Evolutionary conservation across 2,113 vertebrate species (phyloP).

Genomic region (Atherinomorus stipes): DNA sequence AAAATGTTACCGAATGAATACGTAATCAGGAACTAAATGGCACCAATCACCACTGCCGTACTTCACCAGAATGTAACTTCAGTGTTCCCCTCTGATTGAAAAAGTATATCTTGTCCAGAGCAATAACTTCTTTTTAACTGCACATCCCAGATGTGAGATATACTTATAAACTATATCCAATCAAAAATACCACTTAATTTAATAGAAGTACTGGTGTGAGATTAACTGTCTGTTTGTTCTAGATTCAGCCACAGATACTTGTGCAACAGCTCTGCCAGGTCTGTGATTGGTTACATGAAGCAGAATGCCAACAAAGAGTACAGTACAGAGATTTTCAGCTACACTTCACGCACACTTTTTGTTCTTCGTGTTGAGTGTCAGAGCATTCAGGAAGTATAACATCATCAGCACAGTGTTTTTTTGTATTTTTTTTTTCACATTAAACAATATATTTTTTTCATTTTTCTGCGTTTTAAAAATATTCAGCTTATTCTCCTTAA

Average conservation of each 20-base stretch:
- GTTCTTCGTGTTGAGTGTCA: constrained; percentile 72
- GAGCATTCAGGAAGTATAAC: constrained; percentile 78
- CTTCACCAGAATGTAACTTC: constrained; percentile 14
- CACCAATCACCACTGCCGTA: constrained; percentile 47
- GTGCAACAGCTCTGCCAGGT: constrained; percentile 27
- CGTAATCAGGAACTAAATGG: constrained; percentile 50
- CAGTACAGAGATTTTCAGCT: constrained; percentile 60
- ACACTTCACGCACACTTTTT: constrained; percentile 67
- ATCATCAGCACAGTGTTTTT: constrained; percentile 81
- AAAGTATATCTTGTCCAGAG: not conserved
- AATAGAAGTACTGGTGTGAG: constrained; percentile 1
- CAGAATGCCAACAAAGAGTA: constrained; percentile 58
- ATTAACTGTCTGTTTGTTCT: not conserved
- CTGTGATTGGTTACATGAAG: constrained; percentile 68
- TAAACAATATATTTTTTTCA: constrained; percentile 78
- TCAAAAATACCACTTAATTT: constrained; percentile 16
- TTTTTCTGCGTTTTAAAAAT: constrained; percentile 83
- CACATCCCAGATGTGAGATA: constrained; percentile 15
- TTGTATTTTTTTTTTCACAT: constrained; percentile 73
- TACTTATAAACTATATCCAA: constrained; percentile 1
- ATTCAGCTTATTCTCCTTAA: constrained; percentile 80
- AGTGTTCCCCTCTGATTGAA: not conserved
- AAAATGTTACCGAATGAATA: constrained; percentile 9
- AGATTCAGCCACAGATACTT: constrained; percentile 25
- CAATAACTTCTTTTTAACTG: constrained; percentile 12